Conservation (phyloP, 2,888 invertebrate genomes). For the Agriopis aurantiaria region DNA sequence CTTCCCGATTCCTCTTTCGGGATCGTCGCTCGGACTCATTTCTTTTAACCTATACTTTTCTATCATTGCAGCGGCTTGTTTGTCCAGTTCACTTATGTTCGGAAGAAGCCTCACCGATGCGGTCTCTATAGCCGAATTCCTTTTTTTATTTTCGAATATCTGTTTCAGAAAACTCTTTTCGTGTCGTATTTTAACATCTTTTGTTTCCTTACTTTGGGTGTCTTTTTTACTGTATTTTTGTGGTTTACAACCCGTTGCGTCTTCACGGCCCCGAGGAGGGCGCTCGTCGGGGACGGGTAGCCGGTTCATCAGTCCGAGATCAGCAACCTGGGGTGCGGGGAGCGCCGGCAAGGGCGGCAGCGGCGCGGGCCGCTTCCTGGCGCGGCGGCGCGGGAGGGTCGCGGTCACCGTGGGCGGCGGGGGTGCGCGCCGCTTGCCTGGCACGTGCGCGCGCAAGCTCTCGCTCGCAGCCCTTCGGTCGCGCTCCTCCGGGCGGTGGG, state of each 20-base stretch:
- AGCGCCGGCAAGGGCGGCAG: conserved; percentile 68
- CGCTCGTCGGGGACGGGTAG: conserved; percentile 33
- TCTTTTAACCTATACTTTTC: conserved; percentile 78
- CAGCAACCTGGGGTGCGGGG: background rate
- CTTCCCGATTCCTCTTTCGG: conserved; percentile 29
- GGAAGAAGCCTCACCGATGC: conserved; percentile 87
- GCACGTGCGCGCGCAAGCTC: conserved; percentile 89
- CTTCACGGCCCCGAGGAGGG: conserved; percentile 32
- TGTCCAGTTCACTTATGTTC: conserved; percentile 92
- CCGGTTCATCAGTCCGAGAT: conserved; percentile 48
- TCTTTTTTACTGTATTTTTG: conserved; percentile 69
- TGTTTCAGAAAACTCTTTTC: conserved; percentile 86
- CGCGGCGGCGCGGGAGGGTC: conserved; percentile 52
- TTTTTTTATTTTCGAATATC: conserved; percentile 78
- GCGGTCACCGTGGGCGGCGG: conserved; percentile 86
- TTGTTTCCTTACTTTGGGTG: conserved; percentile 57
- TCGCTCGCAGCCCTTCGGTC: conserved; percentile 88
- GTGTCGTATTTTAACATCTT: conserved; percentile 69
- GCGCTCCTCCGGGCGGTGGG: conserved; percentile 78
- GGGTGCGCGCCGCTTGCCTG: conserved; percentile 91
- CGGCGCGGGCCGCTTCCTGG: conserved; percentile 85
- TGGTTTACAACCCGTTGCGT: conserved; percentile 53
- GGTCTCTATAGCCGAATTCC: conserved; percentile 69
- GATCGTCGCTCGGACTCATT: conserved; percentile 25
- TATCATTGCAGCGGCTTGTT: conserved; percentile 92